Evolutionary conservation across 2,113 vertebrate genomes (phyloP).

Genomic region (Melanerpes formicivorus): DNA sequence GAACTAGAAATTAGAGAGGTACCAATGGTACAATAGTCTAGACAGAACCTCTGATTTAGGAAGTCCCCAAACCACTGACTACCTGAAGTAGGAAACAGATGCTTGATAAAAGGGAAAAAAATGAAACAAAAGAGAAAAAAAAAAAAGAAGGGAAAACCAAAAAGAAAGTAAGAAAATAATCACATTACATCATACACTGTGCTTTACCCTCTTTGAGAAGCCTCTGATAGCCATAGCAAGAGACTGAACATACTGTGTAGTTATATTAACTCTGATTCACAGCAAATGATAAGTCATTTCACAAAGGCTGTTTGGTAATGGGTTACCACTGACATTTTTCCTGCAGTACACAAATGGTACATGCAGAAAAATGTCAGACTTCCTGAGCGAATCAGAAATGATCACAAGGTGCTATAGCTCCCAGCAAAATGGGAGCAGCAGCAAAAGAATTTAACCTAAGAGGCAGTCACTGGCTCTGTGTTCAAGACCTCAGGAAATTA

Average conservation of each 20-base stretch:
- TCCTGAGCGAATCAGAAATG: neutral
- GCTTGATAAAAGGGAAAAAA: neutral
- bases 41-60: neutral
- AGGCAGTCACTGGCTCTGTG: neutral
- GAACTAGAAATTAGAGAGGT: neutral
- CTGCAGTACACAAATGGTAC: neutral
- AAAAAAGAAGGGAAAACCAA: too few species aligned
- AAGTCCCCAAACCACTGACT: neutral
- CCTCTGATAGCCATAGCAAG: neutral
- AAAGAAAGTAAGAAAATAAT: too few species aligned
- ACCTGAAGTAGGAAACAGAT: neutral
- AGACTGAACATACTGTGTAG: neutral
- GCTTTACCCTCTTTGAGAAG: neutral
- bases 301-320: neutral
- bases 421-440: neutral
- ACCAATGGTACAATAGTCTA: neutral
- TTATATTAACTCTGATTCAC: neutral
- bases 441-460: neutral
- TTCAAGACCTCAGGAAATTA: neutral
- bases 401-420: neutral
- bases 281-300: neutral
- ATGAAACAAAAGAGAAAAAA: neutral
- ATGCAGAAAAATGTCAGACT: neutral
- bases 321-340: neutral
- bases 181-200: neutral